These are phyloP conservation scores for Serranus cabrilla DNA, from an alignment of 2,797 vertebrate species.

Conservation along the genomic window DNA sequence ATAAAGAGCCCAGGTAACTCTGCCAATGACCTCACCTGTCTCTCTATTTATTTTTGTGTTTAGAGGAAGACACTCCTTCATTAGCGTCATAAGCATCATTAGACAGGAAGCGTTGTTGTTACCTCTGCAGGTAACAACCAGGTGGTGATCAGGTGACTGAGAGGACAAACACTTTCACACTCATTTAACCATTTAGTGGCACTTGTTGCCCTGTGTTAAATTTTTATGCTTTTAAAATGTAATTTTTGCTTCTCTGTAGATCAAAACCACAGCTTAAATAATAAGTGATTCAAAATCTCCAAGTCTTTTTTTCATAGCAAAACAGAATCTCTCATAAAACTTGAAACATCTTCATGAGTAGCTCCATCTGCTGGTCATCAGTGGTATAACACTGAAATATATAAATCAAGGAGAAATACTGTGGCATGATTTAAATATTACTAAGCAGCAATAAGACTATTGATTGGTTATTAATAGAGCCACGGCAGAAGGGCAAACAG, in stretches of 20 bases:
- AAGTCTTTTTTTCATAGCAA: conserved; percentile 1
- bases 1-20: background rate
- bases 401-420: background rate
- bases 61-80: too few relatives aligned
- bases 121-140: background rate
- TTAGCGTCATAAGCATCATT: background rate
- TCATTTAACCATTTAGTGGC: background rate
- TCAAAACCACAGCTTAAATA: background rate
- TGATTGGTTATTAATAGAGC: background rate
- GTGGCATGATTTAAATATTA: background rate
- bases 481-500: background rate
- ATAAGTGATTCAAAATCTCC: background rate
- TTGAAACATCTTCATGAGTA: background rate
- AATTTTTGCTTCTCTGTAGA: background rate
- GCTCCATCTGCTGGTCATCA: background rate
- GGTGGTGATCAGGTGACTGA: too few relatives aligned
- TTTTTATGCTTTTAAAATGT: background rate
- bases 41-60: background rate
- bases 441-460: background rate
- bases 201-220: background rate
- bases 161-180: background rate
- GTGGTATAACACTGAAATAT: background rate
- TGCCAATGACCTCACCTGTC: background rate
- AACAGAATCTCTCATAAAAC: background rate
- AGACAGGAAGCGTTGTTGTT: background rate